Evolutionary conservation across 2,113 vertebrate species (phyloP), one percentile per base, ranked within the genome.

Genomic region (Nematolebias whitei): DNA sequence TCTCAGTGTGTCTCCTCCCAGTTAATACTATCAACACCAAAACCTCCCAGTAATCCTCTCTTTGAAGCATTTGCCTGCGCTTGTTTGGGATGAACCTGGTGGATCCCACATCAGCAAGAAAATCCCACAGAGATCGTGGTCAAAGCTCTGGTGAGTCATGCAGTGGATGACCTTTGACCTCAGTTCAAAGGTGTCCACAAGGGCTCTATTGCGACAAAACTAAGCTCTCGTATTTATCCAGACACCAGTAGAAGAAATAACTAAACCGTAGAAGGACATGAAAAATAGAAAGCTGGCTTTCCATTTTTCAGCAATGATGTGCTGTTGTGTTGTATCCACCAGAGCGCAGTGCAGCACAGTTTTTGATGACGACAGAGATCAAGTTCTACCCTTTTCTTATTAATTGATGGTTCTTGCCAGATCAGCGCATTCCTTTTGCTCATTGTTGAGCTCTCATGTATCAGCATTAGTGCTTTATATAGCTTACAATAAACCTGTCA

Each of bases 291-390:
- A 14, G 5, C 7, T 8, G 18, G 10, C 57, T 32, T 19, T 40
- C 5, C 0, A 19, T 15, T 16, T 39, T 15, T 6, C 4, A 13
- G 39, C 12, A 3, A 39, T 40, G 15, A 2, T 62, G 56, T 64
- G 26, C 0, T 79, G 24, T 54, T 41, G 4, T 9, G 18, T n/a
- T 2, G 22, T 4, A 44, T n/a, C 76, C 86, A 78, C 74, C 24
- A 83, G 82, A 68, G 62, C 57, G 77, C 58, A 76, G 76, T n/a
- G 53, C 12, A 63, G 40, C 71, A 83, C 26, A 44, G 16, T 35
- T 63, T 22, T 29, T 61, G 2, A 38, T 35, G 18, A 15, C 12
- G 18, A 2, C 0, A 22, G 2, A 6, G 11, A 55, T 7, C 3
- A 18, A 14, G 10, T 41, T 44, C 19, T 29, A 13, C 40, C 40